A percentile compares a stretch with the other conserved stretches of the same genome.
phyloP scores from a whole-genome alignment of 2,797 vertebrate species.

The Tokudaia muenninki region DNA sequence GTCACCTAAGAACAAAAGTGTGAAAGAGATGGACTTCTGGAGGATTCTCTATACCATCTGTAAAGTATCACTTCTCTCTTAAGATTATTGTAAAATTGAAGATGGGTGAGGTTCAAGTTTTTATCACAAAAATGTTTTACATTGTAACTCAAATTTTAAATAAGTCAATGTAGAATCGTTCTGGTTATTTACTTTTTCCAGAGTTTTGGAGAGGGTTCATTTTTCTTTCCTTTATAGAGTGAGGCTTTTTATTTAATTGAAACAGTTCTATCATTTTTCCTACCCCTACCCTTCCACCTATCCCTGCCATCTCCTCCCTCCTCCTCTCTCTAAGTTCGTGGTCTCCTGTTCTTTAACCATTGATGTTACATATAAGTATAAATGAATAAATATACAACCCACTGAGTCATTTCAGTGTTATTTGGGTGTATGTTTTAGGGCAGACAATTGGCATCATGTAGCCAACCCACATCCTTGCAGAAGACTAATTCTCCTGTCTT shows the following conservation, averaged over 20 bases:
- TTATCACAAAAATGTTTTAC: background rate
- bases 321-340: background rate
- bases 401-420: background rate
- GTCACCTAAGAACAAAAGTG: background rate
- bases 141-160: background rate
- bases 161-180: background rate
- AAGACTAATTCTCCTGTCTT: background rate
- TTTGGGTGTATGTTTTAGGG: background rate
- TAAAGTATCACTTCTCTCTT: background rate
- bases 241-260: background rate
- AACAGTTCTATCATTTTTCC: background rate
- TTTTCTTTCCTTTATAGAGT: background rate
- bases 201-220: background rate
- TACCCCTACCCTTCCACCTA: background rate
- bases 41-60: background rate
- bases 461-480: background rate
- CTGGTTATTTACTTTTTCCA: background rate
- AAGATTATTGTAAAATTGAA: background rate
- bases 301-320: background rate
- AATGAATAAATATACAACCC: background rate
- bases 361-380: background rate
- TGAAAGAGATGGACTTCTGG: background rate
- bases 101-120: background rate
- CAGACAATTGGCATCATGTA: background rate
- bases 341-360: background rate